Percentiles rank a stretch among this genome's conserved stretches.
These are phyloP conservation scores for Euclidia mi DNA, from an alignment of 2,888 invertebrate species.

Conservation along the genomic window DNA sequence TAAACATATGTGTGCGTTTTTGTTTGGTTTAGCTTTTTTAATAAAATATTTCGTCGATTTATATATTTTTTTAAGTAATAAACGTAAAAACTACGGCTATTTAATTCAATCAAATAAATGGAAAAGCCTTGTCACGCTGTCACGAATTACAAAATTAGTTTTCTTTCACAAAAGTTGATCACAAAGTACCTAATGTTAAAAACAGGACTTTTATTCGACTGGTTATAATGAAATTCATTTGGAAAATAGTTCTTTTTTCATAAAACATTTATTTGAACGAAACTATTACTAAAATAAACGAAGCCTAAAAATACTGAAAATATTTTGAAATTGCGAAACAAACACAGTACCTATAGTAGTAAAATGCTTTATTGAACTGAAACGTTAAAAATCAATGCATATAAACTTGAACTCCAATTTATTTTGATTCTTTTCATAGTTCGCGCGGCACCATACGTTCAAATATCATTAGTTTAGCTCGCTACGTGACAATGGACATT, in stretches of 20 bases:
- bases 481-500: constrained; percentile 64
- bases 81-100: no score
- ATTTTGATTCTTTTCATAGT: constrained; percentile 35
- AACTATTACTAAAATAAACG: neutral
- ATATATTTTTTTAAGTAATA: no score
- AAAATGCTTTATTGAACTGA: constrained; percentile 10
- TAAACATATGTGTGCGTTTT: no score
- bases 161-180: no score
- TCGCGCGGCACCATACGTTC: constrained; percentile 47
- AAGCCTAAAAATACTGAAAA: neutral
- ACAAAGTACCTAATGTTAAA: no score
- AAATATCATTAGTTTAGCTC: constrained; percentile 57
- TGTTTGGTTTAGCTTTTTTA: no score
- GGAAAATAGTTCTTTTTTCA: neutral
- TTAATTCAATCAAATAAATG: no score
- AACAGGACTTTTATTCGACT: no score
- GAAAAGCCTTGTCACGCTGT: no score
- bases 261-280: neutral
- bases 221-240: no score
- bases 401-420: constrained; percentile 24
- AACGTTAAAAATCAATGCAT: constrained; percentile 17
- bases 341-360: constrained; percentile 5
- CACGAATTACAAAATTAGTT: no score
- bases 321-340: neutral
- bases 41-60: no score